These are phyloP conservation scores for Andrena camellia DNA, from an alignment of 2,888 invertebrate genomes.

Conservation along the genomic window DNA sequence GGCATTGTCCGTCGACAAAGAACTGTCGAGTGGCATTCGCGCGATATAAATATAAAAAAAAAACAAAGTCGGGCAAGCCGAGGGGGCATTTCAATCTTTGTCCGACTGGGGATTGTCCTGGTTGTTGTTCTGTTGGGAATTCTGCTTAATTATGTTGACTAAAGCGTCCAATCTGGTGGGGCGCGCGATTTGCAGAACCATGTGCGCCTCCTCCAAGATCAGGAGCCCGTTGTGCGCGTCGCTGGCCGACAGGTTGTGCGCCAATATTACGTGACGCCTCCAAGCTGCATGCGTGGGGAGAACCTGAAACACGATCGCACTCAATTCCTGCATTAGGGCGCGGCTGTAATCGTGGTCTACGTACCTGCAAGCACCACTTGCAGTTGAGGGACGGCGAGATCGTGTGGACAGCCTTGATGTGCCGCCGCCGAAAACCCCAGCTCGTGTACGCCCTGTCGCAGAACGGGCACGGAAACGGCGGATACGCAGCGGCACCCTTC, in stretches of 20 bases:
- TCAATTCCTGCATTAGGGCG: neutral
- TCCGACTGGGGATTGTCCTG: slow-evolving; percentile 58
- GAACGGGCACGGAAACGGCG: slow-evolving; percentile 88
- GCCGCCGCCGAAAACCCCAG: slow-evolving; percentile 88
- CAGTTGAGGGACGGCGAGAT: slow-evolving; percentile 86
- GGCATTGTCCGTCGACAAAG: neutral
- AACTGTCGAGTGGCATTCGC: neutral
- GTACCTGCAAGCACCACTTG: slow-evolving; percentile 86
- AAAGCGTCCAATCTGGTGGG: slow-evolving; percentile 77
- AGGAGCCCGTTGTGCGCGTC: slow-evolving; percentile 88
- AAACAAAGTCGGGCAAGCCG: neutral
- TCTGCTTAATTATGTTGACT: slow-evolving; percentile 79
- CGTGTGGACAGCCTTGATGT: slow-evolving; percentile 88
- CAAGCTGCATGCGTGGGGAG: slow-evolving; percentile 87
- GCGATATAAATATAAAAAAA: neutral
- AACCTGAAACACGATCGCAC: slow-evolving; percentile 72
- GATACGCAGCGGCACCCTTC: slow-evolving; percentile 71
- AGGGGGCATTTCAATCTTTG: slow-evolving; percentile 52
- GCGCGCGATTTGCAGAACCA: slow-evolving; percentile 85
- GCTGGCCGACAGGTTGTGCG: slow-evolving; percentile 87
- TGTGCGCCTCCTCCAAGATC: slow-evolving; percentile 88
- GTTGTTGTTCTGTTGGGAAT: slow-evolving; percentile 69
- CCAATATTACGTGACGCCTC: slow-evolving; percentile 87
- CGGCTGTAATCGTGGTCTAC: neutral
- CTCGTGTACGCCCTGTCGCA: slow-evolving; percentile 88